Evolutionary conservation across 2,797 vertebrate species (phyloP).

Genomic region (Neomorphus geoffroyi): DNA sequence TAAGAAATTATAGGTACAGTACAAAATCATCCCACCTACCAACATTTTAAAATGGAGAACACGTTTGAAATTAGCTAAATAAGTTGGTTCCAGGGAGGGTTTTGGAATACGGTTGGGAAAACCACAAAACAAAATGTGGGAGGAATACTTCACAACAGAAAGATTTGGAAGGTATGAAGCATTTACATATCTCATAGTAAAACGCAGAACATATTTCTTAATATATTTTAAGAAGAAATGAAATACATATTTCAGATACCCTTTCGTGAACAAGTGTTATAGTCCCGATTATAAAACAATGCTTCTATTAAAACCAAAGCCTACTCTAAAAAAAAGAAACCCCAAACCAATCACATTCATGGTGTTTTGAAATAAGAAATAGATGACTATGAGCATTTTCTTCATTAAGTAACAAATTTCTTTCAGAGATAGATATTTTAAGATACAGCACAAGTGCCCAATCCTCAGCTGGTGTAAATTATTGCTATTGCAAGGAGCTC

Average conservation of each 20-base stretch:
- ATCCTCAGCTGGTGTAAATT: conserved; percentile 33
- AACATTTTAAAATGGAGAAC: neutral
- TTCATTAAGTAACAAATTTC: conserved; percentile 12
- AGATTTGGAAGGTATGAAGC: neutral
- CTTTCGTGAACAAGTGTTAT: neutral
- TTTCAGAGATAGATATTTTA: conserved; percentile 32
- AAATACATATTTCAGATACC: neutral
- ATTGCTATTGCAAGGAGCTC: neutral
- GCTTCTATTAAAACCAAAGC: conserved; percentile 10
- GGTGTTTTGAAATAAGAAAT: neutral
- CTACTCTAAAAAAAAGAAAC: neutral
- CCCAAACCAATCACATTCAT: neutral
- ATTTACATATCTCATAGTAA: neutral
- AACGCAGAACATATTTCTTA: neutral
- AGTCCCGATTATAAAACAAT: neutral
- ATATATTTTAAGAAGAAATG: conserved; percentile 14
- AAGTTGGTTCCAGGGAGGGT: neutral
- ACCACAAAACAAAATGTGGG: neutral
- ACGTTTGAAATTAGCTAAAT: neutral
- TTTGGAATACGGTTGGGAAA: neutral
- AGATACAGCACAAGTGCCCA: neutral
- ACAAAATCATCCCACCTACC: neutral
- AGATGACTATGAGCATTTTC: neutral
- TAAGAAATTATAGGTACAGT: neutral
- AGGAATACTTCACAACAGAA: neutral